A percentile compares a stretch with the other conserved stretches of the same genome.
These are phyloP conservation scores for Mionectes olivaceus DNA, from an alignment of 2,797 vertebrate species.

Conservation along the genomic window DNA sequence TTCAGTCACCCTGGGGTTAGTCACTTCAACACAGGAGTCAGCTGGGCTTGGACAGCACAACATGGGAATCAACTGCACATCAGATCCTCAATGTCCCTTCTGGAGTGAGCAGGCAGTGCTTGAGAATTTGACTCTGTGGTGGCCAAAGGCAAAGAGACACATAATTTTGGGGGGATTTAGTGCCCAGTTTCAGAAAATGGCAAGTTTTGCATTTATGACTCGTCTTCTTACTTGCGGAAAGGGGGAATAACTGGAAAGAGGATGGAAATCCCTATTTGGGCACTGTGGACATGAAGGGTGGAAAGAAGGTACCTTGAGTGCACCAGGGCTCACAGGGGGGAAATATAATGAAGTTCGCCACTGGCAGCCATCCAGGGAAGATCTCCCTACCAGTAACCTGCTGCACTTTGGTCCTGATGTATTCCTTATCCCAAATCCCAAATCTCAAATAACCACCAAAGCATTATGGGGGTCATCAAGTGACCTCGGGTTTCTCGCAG, in stretches of 20 bases:
- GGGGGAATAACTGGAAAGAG: neutral
- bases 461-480: neutral
- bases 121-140: neutral
- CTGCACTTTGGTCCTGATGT: rapidly evolving
- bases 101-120: neutral
- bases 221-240: neutral
- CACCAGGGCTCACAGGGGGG: neutral
- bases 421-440: neutral
- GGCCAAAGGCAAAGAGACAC: neutral
- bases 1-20: rapidly evolving
- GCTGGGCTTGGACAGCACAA: neutral
- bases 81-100: neutral
- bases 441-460: neutral
- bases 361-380: neutral
- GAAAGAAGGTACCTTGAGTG: neutral
- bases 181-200: neutral
- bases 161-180: rapidly evolving
- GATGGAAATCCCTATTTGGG: neutral
- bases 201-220: neutral
- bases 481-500: neutral
- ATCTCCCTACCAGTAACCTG: neutral
- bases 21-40: neutral
- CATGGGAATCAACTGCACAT: rapidly evolving
- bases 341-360: rapidly evolving
- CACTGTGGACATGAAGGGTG: neutral